A percentile compares a stretch with the other conserved stretches of the same genome.
Evolutionary conservation across 2,113 vertebrate species (phyloP).

Genomic region (Oostethus manadensis): DNA sequence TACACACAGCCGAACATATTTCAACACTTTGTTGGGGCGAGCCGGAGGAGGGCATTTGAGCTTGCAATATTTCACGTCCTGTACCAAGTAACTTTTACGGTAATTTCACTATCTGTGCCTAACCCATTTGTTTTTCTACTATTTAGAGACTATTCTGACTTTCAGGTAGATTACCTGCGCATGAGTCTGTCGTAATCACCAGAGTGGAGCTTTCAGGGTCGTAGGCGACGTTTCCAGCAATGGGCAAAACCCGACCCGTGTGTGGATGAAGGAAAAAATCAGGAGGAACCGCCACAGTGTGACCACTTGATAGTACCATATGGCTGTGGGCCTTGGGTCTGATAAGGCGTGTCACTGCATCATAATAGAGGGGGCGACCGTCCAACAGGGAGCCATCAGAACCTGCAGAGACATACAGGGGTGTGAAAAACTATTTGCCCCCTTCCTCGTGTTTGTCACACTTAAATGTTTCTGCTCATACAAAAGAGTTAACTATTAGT

Average conservation of each 20-base stretch:
- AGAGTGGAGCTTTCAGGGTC: conserved; percentile 71
- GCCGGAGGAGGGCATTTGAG: too few relatives aligned
- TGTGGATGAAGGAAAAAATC: conserved; percentile 80
- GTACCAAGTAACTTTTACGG: too few relatives aligned
- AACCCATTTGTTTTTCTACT: too few relatives aligned
- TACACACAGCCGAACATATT: too few relatives aligned
- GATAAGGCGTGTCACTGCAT: conserved; percentile 71
- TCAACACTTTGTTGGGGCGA: too few relatives aligned
- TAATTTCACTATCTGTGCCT: background rate
- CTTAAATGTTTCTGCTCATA: too few relatives aligned
- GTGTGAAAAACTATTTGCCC: too few relatives aligned
- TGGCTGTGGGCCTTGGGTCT: conserved; percentile 64
- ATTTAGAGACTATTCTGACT: too few relatives aligned
- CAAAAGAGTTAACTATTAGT: too few relatives aligned
- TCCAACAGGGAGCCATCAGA: conserved; percentile 55
- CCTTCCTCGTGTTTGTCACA: too few relatives aligned
- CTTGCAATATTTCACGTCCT: too few relatives aligned
- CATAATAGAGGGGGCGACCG: conserved; percentile 47
- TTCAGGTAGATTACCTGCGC: conserved; percentile 45
- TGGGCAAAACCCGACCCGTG: conserved; percentile 75
- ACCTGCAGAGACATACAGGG: conserved; percentile 59
- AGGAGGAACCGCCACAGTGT: conserved; percentile 66
- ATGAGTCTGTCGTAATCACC: conserved; percentile 69
- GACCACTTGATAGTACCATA: conserved; percentile 72
- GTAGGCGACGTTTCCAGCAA: conserved; percentile 78